Evolutionary conservation across 2,797 vertebrate genomes (phyloP).

Genomic region (Hirundo rustica): DNA sequence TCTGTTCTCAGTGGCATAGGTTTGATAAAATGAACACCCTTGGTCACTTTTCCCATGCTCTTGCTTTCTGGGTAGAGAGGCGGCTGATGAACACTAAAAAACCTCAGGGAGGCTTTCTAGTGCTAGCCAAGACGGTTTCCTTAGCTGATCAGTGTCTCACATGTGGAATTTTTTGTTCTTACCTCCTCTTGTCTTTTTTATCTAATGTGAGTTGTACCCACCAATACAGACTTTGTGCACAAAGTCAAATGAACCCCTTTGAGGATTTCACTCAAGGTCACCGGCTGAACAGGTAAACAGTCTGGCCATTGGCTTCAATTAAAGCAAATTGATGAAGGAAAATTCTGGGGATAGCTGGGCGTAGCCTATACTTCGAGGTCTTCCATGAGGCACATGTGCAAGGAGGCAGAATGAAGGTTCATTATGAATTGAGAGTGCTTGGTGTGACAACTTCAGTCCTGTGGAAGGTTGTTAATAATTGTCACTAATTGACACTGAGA

Average conservation of each 20-base stretch:
- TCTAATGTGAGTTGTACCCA: not conserved
- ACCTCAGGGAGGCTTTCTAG: not conserved
- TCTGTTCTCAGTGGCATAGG: not conserved
- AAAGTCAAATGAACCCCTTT: not conserved
- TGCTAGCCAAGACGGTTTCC: not conserved
- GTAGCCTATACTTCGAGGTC: not conserved
- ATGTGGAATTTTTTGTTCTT: not conserved
- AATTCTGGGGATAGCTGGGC: not conserved
- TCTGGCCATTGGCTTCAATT: not conserved
- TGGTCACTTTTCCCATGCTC: not conserved
- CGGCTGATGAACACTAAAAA: not conserved
- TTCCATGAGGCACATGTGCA: not conserved
- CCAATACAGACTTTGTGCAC: not conserved
- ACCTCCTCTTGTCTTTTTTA: not conserved
- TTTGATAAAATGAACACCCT: not conserved
- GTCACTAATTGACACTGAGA: not conserved
- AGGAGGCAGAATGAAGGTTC: not conserved
- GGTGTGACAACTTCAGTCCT: not conserved
- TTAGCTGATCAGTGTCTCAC: not conserved
- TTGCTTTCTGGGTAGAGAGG: not conserved
- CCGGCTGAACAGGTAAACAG: not conserved
- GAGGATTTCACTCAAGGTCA: not conserved
- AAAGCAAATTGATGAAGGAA: not conserved
- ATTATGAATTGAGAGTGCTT: not conserved
- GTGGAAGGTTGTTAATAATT: not conserved